Evolutionary conservation across 2,888 invertebrate species (phyloP), one percentile per base, ranked within the genome.

Genomic region (Folsomia candida): DNA sequence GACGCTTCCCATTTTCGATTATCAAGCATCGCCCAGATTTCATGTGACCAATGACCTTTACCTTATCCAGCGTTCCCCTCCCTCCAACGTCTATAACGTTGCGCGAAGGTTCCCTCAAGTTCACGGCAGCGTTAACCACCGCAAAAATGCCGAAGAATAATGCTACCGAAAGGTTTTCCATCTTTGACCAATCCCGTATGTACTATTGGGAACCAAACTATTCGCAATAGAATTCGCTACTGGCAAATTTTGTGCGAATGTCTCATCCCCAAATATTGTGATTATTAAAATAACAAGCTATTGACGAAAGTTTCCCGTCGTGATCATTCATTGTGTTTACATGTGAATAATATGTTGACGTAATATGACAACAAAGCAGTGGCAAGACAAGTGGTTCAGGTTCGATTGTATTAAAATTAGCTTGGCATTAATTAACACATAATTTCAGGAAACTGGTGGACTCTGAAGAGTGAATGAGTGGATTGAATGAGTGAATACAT

Each of bases 1-100:
- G 28, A n/a, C 67, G 61, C 28, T 72, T 62, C 20, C 26, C 61
- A 60, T 74, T 74, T 51, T 76, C 76, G 63, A 76, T 68, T 18
- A 76, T 60, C 24, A 76, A 26, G 59, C 76, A 76, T 64, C 72
- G 73, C 29, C 74, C 69, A 1, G 76, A 72, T 6, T 66, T 61
- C 51, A 69, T 60, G 24, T 72, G 70, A 2, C 74, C 71, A 58
- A 74, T 74, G n/a, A 74, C 2, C 37, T 68, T 72, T 11, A 74
- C 68, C 37, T 70, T 71, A 20, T 74, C 71, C n/a, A 74, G 27
- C 1, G 74, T 74, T n/a, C 62, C 24, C 24, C 6, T 20, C 18
- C 29, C 64, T 51, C 26, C 64, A 47, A 18, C 25, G 22, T 64
- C 47, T n/a, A 47, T 6, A 2, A 11, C 22, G 24, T 51, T 64